These are phyloP conservation scores for Anguilla rostrata DNA, from an alignment of 2,113 vertebrate species.

Conservation along the genomic window DNA sequence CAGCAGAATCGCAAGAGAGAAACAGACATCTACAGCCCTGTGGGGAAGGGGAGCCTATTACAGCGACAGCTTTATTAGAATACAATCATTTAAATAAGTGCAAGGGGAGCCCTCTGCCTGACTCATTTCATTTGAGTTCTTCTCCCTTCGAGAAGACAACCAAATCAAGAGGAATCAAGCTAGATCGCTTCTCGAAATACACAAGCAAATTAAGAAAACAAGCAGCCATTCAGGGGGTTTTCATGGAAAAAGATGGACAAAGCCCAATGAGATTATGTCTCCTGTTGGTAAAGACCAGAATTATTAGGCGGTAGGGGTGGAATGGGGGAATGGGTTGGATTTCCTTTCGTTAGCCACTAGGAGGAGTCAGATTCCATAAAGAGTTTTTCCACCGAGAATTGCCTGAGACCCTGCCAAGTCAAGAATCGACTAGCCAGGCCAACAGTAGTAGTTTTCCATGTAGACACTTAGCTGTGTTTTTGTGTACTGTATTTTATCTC, in stretches of 20 bases:
- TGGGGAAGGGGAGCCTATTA: constrained; percentile 67
- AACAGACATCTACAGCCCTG: constrained; percentile 62
- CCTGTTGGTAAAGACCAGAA: neutral
- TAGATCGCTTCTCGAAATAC: constrained; percentile 62
- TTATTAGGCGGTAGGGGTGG: neutral
- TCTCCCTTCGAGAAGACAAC: constrained; percentile 36
- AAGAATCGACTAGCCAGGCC: neutral
- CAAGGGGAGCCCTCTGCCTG: constrained; percentile 55
- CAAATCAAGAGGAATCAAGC: neutral
- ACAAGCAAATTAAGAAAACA: constrained; percentile 6
- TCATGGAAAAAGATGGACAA: neutral
- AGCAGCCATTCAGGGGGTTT: neutral
- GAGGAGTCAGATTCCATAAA: constrained; percentile 74
- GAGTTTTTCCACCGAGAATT: constrained; percentile 46
- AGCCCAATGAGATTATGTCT: neutral
- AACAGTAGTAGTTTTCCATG: neutral
- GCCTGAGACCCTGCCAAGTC: constrained; percentile 27
- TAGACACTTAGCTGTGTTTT: neutral
- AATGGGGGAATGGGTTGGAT: neutral
- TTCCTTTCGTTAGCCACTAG: constrained; percentile 63
- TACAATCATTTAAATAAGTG: constrained; percentile 69
- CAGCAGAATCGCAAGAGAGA: constrained; percentile 46
- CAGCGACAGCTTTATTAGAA: constrained; percentile 67
- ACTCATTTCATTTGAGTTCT: neutral
- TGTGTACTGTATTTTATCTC: neutral